A percentile compares a stretch with the other conserved stretches of the same genome.
phyloP scores from a whole-genome alignment of 1,140 invertebrate species.

The Carposina sasakii region DNA sequence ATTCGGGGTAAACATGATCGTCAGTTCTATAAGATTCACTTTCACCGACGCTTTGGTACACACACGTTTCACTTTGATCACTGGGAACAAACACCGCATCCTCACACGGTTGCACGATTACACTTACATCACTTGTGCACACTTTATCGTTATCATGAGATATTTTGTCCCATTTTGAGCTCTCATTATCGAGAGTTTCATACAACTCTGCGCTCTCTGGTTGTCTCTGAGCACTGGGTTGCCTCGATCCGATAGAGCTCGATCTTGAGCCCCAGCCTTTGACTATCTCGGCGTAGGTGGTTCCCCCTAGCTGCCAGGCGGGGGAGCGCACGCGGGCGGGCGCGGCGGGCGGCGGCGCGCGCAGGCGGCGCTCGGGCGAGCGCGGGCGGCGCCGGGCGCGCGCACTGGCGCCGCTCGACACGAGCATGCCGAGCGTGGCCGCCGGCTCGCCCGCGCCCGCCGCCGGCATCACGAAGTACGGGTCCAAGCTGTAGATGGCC shows the following conservation, averaged over 20 bases:
- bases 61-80: conserved; percentile 19
- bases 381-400: conserved; percentile 47
- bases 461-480: conserved; percentile 75
- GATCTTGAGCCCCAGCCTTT: conserved; percentile 72
- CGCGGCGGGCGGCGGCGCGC: conserved; percentile 15
- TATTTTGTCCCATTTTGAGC: no score
- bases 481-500: conserved; percentile 82
- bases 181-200: no score
- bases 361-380: conserved; percentile 29
- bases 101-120: conserved; percentile 17
- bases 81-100: conserved; percentile 6
- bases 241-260: conserved; percentile 38
- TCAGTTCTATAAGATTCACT: conserved; percentile 25
- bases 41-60: conserved; percentile 28
- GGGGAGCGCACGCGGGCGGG: conserved; percentile 72
- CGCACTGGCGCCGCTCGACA: conserved; percentile 49
- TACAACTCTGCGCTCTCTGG: conserved; percentile 2
- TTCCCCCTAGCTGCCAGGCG: conserved; percentile 80
- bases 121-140: conserved; percentile 15
- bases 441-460: conserved; percentile 41
- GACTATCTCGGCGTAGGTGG: conserved; percentile 85
- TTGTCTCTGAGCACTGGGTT: conserved; percentile 33
- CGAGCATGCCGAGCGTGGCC: conserved; percentile 54
- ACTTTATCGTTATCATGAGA: neutral
- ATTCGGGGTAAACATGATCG: conserved; percentile 11